A percentile compares a stretch with the other conserved stretches of the same genome.
Evolutionary conservation across 35 echinoderm and acorn worm species (phyloP).

Genomic region (Lytechinus pictus): DNA sequence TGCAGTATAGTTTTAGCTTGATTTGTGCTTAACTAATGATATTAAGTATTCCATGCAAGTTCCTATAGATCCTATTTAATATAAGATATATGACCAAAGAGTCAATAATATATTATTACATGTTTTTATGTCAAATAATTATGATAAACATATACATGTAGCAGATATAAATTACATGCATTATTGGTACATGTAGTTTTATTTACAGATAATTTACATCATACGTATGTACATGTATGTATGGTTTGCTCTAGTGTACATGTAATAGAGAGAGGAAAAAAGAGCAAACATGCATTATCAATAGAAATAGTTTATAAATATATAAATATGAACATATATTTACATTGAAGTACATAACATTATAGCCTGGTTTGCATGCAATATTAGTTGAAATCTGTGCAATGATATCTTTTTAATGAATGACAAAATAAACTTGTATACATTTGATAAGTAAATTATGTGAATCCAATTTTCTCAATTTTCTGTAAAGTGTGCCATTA

Average conservation of each 20-base stretch:
- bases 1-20: no score
- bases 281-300: neutral
- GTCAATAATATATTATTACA: neutral
- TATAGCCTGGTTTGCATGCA: constrained; percentile 48
- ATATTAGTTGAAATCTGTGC: neutral
- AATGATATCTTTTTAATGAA: constrained; percentile 44
- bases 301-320: constrained; percentile 36
- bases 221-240: neutral
- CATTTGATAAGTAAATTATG: constrained; percentile 28
- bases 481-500: neutral
- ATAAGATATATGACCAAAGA: neutral
- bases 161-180: neutral
- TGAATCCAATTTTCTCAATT: neutral
- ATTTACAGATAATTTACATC: neutral
- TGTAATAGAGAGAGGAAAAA: neutral
- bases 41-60: no score
- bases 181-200: neutral
- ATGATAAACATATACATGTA: neutral
- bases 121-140: neutral
- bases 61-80: neutral
- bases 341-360: constrained; percentile 38
- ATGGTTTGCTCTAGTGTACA: neutral
- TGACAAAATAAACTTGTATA: constrained; percentile 40
- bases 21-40: no score
- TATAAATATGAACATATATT: constrained; percentile 45